Evolutionary conservation across 2,797 vertebrate genomes (phyloP).

Genomic region (Leptoclinus maculatus): DNA sequence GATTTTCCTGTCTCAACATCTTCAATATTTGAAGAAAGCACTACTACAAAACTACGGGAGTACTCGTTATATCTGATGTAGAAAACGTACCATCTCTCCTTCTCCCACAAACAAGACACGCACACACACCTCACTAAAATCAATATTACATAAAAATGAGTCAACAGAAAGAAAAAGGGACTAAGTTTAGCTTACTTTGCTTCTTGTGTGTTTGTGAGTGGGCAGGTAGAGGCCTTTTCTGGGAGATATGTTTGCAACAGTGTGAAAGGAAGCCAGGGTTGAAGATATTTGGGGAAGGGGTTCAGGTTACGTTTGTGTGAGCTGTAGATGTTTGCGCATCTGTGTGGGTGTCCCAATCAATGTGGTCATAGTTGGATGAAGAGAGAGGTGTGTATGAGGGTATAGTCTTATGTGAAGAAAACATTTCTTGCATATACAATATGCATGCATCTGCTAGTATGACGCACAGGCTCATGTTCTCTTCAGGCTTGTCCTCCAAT

Average conservation of each 20-base stretch:
- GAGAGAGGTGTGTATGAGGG: background rate
- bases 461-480: slow-evolving; percentile 23
- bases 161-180: slow-evolving; percentile 59
- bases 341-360: slow-evolving; percentile 31
- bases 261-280: slow-evolving; percentile 41
- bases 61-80: background rate
- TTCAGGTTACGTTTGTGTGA: slow-evolving; percentile 28
- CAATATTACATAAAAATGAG: slow-evolving; percentile 78
- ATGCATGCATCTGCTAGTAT: background rate
- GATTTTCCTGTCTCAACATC: background rate
- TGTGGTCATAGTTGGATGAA: slow-evolving; percentile 17
- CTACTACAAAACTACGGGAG: background rate
- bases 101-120: slow-evolving; percentile 33
- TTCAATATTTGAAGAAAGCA: background rate
- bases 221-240: slow-evolving; percentile 52
- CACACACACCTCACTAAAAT: slow-evolving; percentile 33
- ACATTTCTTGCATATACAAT: slow-evolving; percentile 1
- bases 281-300: slow-evolving; percentile 58
- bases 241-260: slow-evolving; percentile 56
- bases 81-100: slow-evolving; percentile 4
- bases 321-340: slow-evolving; percentile 25
- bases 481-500: slow-evolving; percentile 43
- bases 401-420: background rate
- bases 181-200: slow-evolving; percentile 68
- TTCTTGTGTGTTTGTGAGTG: slow-evolving; percentile 62